Conservation (phyloP, 2,888 invertebrate genomes). For the Papilio demoleus region DNA sequence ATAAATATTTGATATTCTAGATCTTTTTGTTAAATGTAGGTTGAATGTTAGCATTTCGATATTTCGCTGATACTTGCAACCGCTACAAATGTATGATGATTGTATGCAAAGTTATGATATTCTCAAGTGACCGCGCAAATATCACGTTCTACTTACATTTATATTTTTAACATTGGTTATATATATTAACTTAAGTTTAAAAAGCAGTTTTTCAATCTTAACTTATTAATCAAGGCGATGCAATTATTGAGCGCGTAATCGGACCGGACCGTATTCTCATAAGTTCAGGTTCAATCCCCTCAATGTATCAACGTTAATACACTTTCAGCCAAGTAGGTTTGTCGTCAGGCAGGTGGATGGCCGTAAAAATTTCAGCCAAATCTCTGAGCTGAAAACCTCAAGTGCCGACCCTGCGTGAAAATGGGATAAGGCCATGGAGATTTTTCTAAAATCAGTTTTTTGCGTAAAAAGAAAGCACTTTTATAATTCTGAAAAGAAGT, state of each 20-base stretch:
- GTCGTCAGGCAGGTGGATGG: too few species aligned
- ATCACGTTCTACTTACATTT: slow-evolving; percentile 5
- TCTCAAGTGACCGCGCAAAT: neutral
- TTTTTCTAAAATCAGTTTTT: neutral
- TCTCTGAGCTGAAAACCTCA: too few species aligned
- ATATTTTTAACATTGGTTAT: neutral
- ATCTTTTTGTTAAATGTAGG: slow-evolving; percentile 16
- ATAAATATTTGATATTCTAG: slow-evolving; percentile 14
- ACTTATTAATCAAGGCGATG: too few species aligned
- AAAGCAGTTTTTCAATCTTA: too few species aligned
- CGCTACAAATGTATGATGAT: slow-evolving; percentile 13
- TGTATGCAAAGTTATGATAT: slow-evolving; percentile 11
- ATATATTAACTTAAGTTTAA: neutral
- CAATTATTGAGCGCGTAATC: too few species aligned
- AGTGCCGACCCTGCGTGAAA: too few species aligned
- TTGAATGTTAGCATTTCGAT: slow-evolving; percentile 13
- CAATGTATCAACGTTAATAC: too few species aligned
- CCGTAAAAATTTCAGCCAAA: too few species aligned
- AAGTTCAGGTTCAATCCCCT: too few species aligned
- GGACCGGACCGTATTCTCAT: too few species aligned
- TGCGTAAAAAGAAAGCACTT: neutral
- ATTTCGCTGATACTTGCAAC: slow-evolving; percentile 11
- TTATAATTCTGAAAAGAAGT: neutral
- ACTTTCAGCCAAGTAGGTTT: too few species aligned
- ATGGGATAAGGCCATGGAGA: too few species aligned